Evolutionary conservation across 1,140 invertebrate species (phyloP), one percentile per base, ranked within the genome.

Genomic region (Anoplolepis gracilipes): DNA sequence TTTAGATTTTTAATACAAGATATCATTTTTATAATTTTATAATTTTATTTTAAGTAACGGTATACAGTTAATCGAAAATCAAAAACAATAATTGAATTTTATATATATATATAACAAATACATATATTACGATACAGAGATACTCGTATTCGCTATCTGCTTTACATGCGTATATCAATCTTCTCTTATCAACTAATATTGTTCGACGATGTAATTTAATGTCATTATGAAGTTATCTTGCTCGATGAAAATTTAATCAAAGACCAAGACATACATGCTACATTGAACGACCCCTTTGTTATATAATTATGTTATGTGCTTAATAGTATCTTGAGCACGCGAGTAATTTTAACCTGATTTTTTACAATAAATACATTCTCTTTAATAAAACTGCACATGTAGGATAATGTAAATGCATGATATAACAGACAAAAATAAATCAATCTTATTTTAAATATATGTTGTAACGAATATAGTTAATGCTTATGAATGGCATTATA

Each of bases 241-340:
- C 25, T 22, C 57, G 36, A 62, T 77, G 73, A 62, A 77, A 77
- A 61, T 46, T 76, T 62, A 62, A 77, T 77, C 7, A 46, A 46
- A 62, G 39, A 30, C 25, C 10, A 61, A 62, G 57, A 62, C 57
- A 77, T 22, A 39, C 30, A 33, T 42, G 36, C 16, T n/a, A 28
- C 25, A 62, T 76, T n/a, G 73, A 30, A 62, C 10, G 2, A 62
- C 19, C 6, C 13, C 59, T 46, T 76, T 36, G 22, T 62, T 77
- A 46, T 11, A 30, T 64, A 11, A 33, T 73, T 36, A 11, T 55
- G 49, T 73, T 13, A 46, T 30, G 19, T 42, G 25, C 25, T 42
- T 61, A 46, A 46, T 62, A 62, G 16, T 28, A 42, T 61, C 39
- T 77, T 30, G 22, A 62, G 7, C 7, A 30, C 19, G 46, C 4